These are phyloP conservation scores for Drosophila demipolita DNA, from an alignment of 2,888 invertebrate species.

Conservation along the genomic window DNA sequence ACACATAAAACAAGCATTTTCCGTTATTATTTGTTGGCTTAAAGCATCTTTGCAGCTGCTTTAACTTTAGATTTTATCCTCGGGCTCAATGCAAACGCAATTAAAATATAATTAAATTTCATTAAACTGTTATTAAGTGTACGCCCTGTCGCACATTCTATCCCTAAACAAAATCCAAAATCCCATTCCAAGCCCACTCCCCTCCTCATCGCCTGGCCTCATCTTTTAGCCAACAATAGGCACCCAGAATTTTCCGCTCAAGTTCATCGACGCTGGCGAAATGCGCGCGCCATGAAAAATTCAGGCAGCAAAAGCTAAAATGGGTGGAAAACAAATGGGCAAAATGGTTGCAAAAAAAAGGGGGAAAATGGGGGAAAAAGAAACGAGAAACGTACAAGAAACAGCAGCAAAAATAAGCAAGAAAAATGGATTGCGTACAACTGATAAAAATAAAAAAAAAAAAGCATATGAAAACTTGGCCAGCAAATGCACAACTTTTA, in stretches of 20 bases:
- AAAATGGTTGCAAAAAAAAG: constrained; percentile 34
- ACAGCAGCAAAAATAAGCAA: constrained; percentile 15
- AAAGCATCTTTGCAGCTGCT: not conserved
- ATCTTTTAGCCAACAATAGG: constrained; percentile 36
- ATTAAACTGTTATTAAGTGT: constrained; percentile 67
- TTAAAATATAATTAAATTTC: constrained; percentile 72
- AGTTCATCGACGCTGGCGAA: constrained; percentile 40
- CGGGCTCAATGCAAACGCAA: constrained; percentile 31
- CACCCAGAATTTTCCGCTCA: constrained; percentile 55
- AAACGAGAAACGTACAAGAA: constrained; percentile 3
- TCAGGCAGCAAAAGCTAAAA: constrained; percentile 28
- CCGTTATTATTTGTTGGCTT: constrained; percentile 4
- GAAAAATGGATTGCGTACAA: constrained; percentile 43
- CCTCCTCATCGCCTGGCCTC: not conserved
- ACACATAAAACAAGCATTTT: constrained; percentile 7
- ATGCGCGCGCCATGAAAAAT: constrained; percentile 55
- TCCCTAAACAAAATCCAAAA: constrained; percentile 17
- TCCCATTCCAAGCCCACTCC: not conserved
- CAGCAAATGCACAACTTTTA: not conserved
- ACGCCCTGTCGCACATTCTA: constrained; percentile 41
- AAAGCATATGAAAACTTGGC: not conserved
- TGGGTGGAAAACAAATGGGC: constrained; percentile 39
- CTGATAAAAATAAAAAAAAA: constrained; percentile 41
- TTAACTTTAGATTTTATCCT: not conserved
- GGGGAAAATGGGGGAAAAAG: not conserved